These are phyloP conservation scores for Prunella fulvescens DNA, from an alignment of 2,113 vertebrate genomes.

Conservation along the genomic window DNA sequence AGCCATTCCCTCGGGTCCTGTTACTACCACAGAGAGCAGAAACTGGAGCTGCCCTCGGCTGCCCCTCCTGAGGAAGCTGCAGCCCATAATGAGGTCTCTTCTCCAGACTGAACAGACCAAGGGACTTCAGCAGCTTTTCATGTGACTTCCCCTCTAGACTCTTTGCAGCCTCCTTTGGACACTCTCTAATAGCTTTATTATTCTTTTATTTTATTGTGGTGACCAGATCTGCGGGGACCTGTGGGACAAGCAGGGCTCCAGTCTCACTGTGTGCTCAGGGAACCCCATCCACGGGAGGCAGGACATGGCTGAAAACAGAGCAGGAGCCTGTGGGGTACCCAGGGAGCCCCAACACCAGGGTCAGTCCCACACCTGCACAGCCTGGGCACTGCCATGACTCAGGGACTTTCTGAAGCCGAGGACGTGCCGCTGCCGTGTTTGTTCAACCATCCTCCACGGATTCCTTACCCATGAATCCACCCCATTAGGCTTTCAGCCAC, in stretches of 20 bases:
- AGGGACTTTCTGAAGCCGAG: background rate
- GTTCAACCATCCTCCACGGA: background rate
- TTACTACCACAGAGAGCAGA: background rate
- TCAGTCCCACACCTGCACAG: background rate
- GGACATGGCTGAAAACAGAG: background rate
- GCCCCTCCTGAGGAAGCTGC: background rate
- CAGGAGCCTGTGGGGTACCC: accelerated
- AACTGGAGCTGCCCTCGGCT: background rate
- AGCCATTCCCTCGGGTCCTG: background rate
- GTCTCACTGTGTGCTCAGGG: background rate
- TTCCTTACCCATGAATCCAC: constrained; percentile 16
- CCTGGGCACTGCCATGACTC: background rate
- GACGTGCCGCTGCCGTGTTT: background rate
- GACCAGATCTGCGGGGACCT: background rate
- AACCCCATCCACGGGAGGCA: accelerated
- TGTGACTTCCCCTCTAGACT: background rate
- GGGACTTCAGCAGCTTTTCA: background rate
- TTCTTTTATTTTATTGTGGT: background rate
- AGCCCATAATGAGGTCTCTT: background rate
- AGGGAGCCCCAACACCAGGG: accelerated
- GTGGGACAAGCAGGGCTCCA: background rate
- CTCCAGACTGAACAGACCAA: background rate
- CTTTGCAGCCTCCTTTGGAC: background rate
- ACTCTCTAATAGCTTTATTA: background rate
- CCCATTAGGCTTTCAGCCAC: background rate